Evolutionary conservation across 2,113 vertebrate genomes (phyloP).

Genomic region (Cryptotis parvus): DNA sequence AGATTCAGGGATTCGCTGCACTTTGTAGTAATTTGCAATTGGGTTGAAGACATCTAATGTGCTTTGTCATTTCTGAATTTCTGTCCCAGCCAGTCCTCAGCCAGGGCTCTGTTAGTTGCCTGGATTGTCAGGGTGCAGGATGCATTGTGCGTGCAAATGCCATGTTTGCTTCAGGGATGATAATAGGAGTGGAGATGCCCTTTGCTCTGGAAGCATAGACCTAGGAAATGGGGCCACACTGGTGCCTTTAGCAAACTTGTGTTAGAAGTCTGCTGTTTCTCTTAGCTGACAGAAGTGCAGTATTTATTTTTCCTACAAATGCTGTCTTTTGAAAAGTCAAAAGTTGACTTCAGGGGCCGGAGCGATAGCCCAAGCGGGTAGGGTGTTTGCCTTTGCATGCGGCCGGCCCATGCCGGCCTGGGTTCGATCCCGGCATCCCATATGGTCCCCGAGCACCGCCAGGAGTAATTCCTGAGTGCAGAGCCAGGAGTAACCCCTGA

Average conservation of each 20-base stretch:
- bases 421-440: too few species aligned
- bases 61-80: slow-evolving; percentile 66
- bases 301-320: neutral
- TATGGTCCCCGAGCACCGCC: too few species aligned
- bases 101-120: slow-evolving; percentile 79
- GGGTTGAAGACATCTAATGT: slow-evolving; percentile 35
- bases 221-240: slow-evolving; percentile 64
- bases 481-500: too few species aligned
- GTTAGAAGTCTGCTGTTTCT: slow-evolving; percentile 43
- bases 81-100: slow-evolving; percentile 42
- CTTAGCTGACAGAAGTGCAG: neutral
- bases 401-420: too few species aligned
- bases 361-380: too few species aligned
- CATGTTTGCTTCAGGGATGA: slow-evolving; percentile 75
- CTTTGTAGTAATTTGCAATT: slow-evolving; percentile 64
- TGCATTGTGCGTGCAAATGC: slow-evolving; percentile 36
- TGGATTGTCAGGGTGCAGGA: slow-evolving; percentile 69
- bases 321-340: neutral
- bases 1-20: slow-evolving; percentile 36
- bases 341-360: too few species aligned
- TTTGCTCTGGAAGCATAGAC: slow-evolving; percentile 73
- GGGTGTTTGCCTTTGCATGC: too few species aligned
- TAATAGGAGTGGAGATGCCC: slow-evolving; percentile 72
- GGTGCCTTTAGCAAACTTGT: neutral
- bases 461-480: too few species aligned